Base-by-base conservation (phyloP, 2,113 vertebrate species). In the Rhabdornis inornatus region DNA sequence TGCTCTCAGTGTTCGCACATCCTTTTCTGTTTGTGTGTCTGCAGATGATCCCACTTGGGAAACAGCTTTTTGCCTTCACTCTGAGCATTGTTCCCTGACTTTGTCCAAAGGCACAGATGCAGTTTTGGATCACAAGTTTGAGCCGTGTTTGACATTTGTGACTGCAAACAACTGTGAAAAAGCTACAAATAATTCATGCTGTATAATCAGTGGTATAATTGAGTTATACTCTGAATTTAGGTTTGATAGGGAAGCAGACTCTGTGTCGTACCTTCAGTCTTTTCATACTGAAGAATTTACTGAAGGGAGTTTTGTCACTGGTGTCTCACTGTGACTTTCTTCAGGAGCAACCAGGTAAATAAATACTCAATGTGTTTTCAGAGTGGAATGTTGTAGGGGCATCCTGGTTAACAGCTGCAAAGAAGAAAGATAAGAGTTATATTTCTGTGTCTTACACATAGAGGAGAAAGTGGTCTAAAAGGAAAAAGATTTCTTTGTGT, bases 341-440 rank as follows among this genome's bases (percentile, higher is more conserved):
- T 7, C 30, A 24, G 57, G 44, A 83, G 30, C 39, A 53, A 3
- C 10, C 33, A 37, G 45, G 56, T 53, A 53, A 61, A 52, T n/a
- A 28, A 61, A 39, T 30, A 3, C 0, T 11, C 9, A 15, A 0
- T 0, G 20, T 35, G 39, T 30, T 83, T 64, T 64, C 30, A 9
- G n/a, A 42, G 18, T 9, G 65, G 35, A 40, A 3, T 35, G 20
- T 30, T 39, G 16, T n/a, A 47, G 25, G 25, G 27, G 19, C 15
- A 12, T 56, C 28, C 63, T 68, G 17, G 33, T 64, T 27, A n/a
- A n/a, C 24, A 37, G 33, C 53, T 50, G 66, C 27, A 16, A 22
- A 71, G 31, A 30, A 37, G 37, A 40, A 14, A 56, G 31, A 16
- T 6, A 22, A 52, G 47, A 71, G 39, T 9, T 7, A 4, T 6